phyloP scores from a whole-genome alignment of 2,888 invertebrate species.

The Subacronicta megacephala region DNA sequence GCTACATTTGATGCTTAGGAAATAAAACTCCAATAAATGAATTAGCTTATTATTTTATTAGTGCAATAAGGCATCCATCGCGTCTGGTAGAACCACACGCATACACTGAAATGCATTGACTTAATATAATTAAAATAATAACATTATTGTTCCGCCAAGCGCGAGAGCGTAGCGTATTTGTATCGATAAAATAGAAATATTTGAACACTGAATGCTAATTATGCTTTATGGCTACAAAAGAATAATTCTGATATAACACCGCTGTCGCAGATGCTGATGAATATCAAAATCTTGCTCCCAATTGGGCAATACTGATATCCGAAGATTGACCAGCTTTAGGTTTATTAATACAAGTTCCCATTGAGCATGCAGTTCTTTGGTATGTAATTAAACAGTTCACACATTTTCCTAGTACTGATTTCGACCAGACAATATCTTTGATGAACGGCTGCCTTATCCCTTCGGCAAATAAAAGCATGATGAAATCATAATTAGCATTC shows the following conservation, averaged over 20 bases:
- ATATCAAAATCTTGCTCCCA: too few species aligned
- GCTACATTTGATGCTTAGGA: background rate
- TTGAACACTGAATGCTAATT: slow-evolving; percentile 19
- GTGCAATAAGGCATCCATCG: slow-evolving; percentile 81
- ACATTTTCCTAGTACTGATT: too few species aligned
- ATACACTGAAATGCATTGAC: slow-evolving; percentile 61
- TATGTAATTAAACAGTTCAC: too few species aligned
- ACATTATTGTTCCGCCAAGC: slow-evolving; percentile 33
- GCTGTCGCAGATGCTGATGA: too few species aligned
- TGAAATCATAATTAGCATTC: slow-evolving; percentile 12
- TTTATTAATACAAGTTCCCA: too few species aligned
- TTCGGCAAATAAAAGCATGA: too few species aligned
- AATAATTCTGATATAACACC: too few species aligned
- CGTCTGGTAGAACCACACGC: slow-evolving; percentile 61
- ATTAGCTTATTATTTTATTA: slow-evolving; percentile 82
- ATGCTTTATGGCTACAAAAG: background rate
- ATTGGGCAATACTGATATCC: too few species aligned
- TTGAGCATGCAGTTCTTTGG: too few species aligned
- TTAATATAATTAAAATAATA: slow-evolving; percentile 52
- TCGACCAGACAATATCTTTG: too few species aligned
- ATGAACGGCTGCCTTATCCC: too few species aligned
- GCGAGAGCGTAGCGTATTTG: slow-evolving; percentile 17
- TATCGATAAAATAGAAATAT: slow-evolving; percentile 9
- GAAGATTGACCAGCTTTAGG: too few species aligned
- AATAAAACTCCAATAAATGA: slow-evolving; percentile 49